A percentile compares a stretch with the other conserved stretches of the same genome.
phyloP scores from a whole-genome alignment of 2,888 invertebrate genomes.

The Blastobasis adustella region DNA sequence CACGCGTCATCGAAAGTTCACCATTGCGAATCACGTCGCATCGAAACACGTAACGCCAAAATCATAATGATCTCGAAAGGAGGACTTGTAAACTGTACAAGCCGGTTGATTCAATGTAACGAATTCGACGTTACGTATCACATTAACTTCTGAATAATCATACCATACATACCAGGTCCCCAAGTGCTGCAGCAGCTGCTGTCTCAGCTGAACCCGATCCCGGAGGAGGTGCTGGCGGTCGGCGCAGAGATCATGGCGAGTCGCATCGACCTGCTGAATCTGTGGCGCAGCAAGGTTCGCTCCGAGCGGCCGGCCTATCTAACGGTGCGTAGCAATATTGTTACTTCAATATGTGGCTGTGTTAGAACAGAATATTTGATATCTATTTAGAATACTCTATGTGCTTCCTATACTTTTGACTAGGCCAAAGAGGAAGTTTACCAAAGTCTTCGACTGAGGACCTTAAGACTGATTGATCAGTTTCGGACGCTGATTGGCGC shows the following conservation, averaged over 20 bases:
- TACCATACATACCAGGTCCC: slow-evolving; percentile 25
- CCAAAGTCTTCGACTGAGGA: too few species aligned
- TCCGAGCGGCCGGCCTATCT: slow-evolving; percentile 29
- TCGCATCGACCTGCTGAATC: slow-evolving; percentile 44
- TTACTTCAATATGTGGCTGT: neutral
- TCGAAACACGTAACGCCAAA: too few species aligned
- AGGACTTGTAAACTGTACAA: too few species aligned
- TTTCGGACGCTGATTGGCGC: too few species aligned
- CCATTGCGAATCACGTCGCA: too few species aligned
- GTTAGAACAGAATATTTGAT: neutral
- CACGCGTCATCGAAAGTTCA: too few species aligned
- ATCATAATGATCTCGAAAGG: too few species aligned
- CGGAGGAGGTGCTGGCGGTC: slow-evolving; percentile 43
- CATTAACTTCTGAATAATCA: neutral
- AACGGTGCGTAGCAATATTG: slow-evolving; percentile 13
- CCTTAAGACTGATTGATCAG: too few species aligned
- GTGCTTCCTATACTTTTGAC: neutral
- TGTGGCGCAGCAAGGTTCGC: slow-evolving; percentile 40
- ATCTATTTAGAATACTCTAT: neutral
- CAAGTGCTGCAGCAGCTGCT: slow-evolving; percentile 46
- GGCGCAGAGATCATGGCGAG: slow-evolving; percentile 52
- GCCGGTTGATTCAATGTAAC: too few species aligned
- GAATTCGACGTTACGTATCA: too few species aligned
- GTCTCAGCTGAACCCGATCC: slow-evolving; percentile 42
- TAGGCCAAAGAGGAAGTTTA: too few species aligned